phyloP scores from a whole-genome alignment of 2,797 vertebrate genomes.

The Mormyrops attenuatus region DNA sequence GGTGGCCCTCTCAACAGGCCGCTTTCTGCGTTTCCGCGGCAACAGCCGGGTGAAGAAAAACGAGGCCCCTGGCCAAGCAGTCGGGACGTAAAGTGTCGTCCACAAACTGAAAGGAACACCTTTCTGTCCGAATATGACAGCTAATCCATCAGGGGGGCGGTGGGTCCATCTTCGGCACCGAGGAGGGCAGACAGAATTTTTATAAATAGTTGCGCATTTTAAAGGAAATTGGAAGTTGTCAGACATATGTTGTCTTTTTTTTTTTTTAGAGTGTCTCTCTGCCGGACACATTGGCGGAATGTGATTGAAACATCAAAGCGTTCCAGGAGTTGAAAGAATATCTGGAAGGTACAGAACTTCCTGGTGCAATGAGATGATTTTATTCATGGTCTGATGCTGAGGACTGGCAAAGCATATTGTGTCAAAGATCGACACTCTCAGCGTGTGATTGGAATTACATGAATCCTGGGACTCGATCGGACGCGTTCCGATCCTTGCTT shows the following conservation, averaged over 20 bases:
- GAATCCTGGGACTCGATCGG: not conserved
- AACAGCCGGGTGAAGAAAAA: conserved; percentile 44
- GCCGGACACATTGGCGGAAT: conserved; percentile 38
- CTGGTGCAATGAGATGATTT: conserved; percentile 25
- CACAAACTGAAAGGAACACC: conserved; percentile 68
- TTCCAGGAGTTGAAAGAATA: conserved; percentile 41
- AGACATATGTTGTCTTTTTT: conserved; percentile 50
- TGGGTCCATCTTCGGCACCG: conserved; percentile 67
- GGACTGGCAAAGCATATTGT: not conserved
- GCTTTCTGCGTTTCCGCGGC: conserved; percentile 6
- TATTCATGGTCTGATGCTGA: conserved; percentile 31
- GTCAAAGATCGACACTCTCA: conserved; percentile 24
- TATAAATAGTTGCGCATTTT: conserved; percentile 61
- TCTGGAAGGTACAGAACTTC: conserved; percentile 34
- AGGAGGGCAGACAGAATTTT: conserved; percentile 68
- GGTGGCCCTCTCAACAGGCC: not conserved
- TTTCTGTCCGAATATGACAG: conserved; percentile 67
- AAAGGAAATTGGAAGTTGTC: conserved; percentile 65
- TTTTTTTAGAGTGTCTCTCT: conserved; percentile 42
- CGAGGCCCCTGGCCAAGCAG: conserved; percentile 40
- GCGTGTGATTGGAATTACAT: not conserved
- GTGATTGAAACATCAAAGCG: conserved; percentile 55
- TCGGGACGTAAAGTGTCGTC: conserved; percentile 59
- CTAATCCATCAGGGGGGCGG: conserved; percentile 81
- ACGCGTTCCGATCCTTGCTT: not conserved